A percentile compares a stretch with the other conserved stretches of the same genome.
phyloP scores from a whole-genome alignment of 1,140 invertebrate species.

The Babylonia areolata region DNA sequence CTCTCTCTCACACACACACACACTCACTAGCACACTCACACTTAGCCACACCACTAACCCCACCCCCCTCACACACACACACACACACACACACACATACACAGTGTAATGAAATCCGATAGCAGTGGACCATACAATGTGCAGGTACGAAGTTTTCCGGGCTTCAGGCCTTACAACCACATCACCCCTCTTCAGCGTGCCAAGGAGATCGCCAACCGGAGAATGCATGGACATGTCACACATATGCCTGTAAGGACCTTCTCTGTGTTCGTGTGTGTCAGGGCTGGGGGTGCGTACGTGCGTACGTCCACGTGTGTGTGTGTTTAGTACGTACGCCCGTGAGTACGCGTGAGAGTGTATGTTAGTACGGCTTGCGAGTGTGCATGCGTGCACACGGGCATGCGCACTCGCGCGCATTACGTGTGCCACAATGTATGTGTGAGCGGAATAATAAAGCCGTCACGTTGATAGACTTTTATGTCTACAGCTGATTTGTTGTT shows the following conservation, averaged over 20 bases:
- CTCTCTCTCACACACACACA: not conserved
- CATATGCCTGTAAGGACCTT: slow-evolving; percentile 35
- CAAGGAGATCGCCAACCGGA: slow-evolving; percentile 35
- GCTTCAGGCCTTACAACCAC: slow-evolving; percentile 36
- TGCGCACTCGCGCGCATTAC: too few relatives aligned
- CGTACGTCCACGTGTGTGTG: not conserved
- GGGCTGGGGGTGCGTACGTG: not conserved
- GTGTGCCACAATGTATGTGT: too few relatives aligned
- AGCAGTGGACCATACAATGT: not conserved
- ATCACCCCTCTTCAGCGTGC: slow-evolving; percentile 44
- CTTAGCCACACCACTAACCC: too few relatives aligned
- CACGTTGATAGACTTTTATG: too few relatives aligned
- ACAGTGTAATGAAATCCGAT: not conserved
- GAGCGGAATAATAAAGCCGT: too few relatives aligned
- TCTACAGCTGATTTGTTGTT: too few relatives aligned
- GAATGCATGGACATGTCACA: slow-evolving; percentile 41
- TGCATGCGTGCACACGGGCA: too few relatives aligned
- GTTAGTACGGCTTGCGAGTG: too few relatives aligned
- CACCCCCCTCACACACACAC: too few relatives aligned
- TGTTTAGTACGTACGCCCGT: not conserved
- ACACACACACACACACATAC: too few relatives aligned
- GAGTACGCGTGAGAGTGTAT: slow-evolving; percentile 7
- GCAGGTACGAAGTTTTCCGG: slow-evolving; percentile 36
- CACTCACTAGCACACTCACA: too few relatives aligned
- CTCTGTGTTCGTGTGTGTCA: not conserved